phyloP scores from a whole-genome alignment of 2,888 invertebrate genomes.

The Apamea anceps region DNA sequence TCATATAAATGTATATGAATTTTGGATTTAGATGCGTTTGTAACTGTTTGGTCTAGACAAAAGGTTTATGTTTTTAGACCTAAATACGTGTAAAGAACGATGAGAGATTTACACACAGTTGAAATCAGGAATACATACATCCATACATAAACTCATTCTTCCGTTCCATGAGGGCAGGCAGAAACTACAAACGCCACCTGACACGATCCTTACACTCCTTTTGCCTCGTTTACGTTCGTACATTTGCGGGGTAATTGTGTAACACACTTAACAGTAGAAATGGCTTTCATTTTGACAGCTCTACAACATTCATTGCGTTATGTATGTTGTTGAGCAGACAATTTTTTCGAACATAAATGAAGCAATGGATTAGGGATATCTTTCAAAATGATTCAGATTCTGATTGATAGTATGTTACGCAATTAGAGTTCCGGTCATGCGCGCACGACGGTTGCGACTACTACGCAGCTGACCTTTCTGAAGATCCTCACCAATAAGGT shows the following conservation, averaged over 20 bases:
- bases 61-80: background rate
- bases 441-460: background rate
- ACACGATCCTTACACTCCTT: too few relatives aligned
- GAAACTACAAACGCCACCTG: background rate
- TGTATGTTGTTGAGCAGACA: too few relatives aligned
- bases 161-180: background rate
- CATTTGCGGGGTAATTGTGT: background rate
- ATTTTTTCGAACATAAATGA: too few relatives aligned
- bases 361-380: too few relatives aligned
- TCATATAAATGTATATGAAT: slow-evolving; percentile 18
- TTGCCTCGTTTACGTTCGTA: background rate
- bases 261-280: too few relatives aligned
- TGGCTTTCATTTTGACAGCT: too few relatives aligned
- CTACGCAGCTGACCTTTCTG: background rate
- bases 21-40: slow-evolving; percentile 18
- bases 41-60: background rate
- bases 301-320: too few relatives aligned
- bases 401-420: too few relatives aligned
- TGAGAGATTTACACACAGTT: background rate
- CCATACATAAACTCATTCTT: too few relatives aligned
- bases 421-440: background rate
- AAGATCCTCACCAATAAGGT: background rate
- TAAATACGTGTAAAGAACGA: background rate
- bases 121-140: background rate
- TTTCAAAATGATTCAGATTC: too few relatives aligned